Conservation (phyloP, 2,797 vertebrate genomes). For the Tangara arthus region DNA sequence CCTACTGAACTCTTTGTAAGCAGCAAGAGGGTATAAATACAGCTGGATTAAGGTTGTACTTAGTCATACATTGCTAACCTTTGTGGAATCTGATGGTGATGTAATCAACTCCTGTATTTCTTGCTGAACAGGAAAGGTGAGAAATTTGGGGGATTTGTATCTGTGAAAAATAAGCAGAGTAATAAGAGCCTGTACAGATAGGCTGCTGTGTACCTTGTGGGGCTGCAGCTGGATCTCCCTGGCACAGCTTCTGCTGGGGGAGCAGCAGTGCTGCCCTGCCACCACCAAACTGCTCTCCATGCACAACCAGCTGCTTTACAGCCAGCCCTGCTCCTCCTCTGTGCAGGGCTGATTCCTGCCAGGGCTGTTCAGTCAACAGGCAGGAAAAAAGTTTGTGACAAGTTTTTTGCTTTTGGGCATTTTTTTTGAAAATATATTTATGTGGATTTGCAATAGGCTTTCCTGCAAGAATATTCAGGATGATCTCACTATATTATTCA, state of each 20-base stretch:
- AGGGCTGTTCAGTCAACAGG: fast-evolving
- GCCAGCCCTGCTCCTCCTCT: neutral
- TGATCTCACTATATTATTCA: neutral
- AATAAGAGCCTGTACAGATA: neutral
- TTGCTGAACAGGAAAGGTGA: slow-evolving; percentile 73
- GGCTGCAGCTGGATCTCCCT: neutral
- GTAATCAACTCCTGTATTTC: slow-evolving; percentile 61
- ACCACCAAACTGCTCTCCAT: neutral
- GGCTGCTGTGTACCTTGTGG: neutral
- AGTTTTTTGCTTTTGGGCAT: neutral
- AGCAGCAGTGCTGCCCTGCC: neutral
- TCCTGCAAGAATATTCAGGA: neutral
- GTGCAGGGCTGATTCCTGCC: neutral
- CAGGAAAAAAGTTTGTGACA: neutral
- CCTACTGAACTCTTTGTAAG: neutral
- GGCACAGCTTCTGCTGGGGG: neutral
- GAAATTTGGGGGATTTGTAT: slow-evolving; percentile 59
- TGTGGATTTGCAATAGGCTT: neutral
- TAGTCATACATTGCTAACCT: slow-evolving; percentile 36
- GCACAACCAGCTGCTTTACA: neutral
- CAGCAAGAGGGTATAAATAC: neutral
- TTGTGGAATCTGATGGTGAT: slow-evolving; percentile 42
- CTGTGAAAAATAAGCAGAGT: slow-evolving; percentile 59
- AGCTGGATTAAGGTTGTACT: neutral
- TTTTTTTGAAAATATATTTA: neutral